Conservation (phyloP, 2,113 vertebrate genomes). For the Neolamprologus sp. region DNA sequence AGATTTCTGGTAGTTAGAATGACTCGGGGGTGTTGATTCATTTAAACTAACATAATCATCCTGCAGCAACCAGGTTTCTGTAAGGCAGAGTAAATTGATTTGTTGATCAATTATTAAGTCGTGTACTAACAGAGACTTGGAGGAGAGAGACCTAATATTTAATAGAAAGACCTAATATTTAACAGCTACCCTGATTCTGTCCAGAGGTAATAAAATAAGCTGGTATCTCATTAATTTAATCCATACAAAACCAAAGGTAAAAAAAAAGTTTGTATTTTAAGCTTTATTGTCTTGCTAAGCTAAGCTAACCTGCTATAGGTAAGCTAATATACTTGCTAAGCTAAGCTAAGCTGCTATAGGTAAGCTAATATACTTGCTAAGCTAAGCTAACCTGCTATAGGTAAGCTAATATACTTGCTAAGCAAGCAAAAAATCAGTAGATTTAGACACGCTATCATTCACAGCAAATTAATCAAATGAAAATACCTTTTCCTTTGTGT, state of each 20-base stretch:
- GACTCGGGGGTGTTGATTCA: background rate
- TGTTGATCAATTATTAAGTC: background rate
- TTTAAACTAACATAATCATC: background rate
- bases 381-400: background rate
- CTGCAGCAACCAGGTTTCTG: background rate
- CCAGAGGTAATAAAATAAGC: background rate
- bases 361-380: background rate
- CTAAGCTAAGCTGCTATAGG: background rate
- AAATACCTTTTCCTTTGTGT: background rate
- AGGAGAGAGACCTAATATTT: background rate
- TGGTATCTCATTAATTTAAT: background rate
- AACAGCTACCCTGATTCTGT: background rate
- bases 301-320: background rate
- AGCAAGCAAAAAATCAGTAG: background rate
- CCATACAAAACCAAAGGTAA: background rate
- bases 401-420: background rate
- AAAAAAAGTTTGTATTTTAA: background rate
- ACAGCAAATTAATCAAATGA: background rate
- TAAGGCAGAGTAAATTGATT: background rate
- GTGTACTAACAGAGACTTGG: background rate
- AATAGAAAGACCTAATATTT: background rate
- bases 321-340: background rate
- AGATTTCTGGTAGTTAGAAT: background rate
- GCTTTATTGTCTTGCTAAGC: background rate
- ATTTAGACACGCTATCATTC: background rate